Conservation (phyloP, 2,113 vertebrate genomes). For the Mormyrus iriodes region DNA sequence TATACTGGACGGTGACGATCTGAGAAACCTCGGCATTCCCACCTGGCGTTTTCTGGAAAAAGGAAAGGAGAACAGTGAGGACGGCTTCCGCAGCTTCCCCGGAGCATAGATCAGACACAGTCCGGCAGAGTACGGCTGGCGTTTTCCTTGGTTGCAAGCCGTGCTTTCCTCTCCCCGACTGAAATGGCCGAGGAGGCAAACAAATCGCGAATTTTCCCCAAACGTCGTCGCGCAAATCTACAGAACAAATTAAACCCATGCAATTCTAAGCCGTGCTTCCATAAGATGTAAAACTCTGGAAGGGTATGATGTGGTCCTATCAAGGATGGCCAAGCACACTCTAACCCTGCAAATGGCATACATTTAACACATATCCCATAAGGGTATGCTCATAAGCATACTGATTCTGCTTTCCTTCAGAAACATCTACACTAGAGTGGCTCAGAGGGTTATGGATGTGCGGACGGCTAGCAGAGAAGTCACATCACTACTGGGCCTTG, state of each 20-base stretch:
- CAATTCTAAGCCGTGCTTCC: not conserved
- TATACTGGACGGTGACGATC: constrained; percentile 66
- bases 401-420: not conserved
- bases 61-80: not conserved
- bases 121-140: not conserved
- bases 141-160: not conserved
- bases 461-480: not conserved
- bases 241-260: not conserved
- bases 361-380: not conserved
- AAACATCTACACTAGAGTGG: not conserved
- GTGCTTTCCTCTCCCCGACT: not conserved
- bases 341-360: not conserved
- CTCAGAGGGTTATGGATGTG: not conserved
- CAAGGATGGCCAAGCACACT: not conserved
- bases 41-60: constrained; percentile 53
- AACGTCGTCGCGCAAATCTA: not conserved
- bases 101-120: not conserved
- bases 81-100: not conserved
- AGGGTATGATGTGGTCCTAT: not conserved
- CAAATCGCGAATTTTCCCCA: not conserved
- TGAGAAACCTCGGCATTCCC: constrained; percentile 56
- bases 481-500: not conserved
- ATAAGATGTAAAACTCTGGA: not conserved
- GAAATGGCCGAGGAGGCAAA: not conserved
- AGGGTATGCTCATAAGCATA: not conserved